These are phyloP conservation scores for Chymomyza amoena DNA, from an alignment of 2,888 invertebrate species.

Conservation along the genomic window DNA sequence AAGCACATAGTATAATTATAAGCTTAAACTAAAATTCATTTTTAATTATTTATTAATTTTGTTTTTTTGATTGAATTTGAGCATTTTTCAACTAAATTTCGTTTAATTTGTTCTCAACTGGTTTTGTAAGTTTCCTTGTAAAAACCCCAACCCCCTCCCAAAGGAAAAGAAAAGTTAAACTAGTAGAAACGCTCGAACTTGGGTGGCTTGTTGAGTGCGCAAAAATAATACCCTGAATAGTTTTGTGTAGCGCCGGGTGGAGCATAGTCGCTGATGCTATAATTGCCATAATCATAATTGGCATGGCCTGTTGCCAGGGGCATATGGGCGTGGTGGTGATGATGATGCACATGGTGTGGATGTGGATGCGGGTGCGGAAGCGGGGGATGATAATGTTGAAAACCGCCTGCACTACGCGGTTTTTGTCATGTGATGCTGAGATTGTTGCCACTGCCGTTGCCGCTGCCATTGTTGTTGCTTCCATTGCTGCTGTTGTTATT, in stretches of 20 bases:
- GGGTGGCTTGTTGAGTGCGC: constrained; percentile 77
- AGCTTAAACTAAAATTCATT: background rate
- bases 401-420: constrained; percentile 76
- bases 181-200: constrained; percentile 77
- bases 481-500: constrained; percentile 44
- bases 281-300: constrained; percentile 72
- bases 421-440: constrained; percentile 82
- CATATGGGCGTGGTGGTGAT: constrained; percentile 55
- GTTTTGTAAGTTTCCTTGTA: background rate
- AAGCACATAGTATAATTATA: background rate
- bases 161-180: background rate
- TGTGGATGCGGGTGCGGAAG: constrained; percentile 54
- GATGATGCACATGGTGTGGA: constrained; percentile 43
- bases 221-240: constrained; percentile 78
- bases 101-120: constrained; percentile 19
- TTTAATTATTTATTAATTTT: constrained; percentile 5
- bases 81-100: constrained; percentile 57
- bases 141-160: background rate
- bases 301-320: constrained; percentile 21
- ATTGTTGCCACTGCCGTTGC: constrained; percentile 62
- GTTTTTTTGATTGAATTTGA: constrained; percentile 48
- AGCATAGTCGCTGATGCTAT: constrained; percentile 76
- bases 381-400: constrained; percentile 77
- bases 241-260: constrained; percentile 77
- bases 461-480: constrained; percentile 29